phyloP scores from a whole-genome alignment of 2,888 invertebrate species.

The Steromphala cineraria region DNA sequence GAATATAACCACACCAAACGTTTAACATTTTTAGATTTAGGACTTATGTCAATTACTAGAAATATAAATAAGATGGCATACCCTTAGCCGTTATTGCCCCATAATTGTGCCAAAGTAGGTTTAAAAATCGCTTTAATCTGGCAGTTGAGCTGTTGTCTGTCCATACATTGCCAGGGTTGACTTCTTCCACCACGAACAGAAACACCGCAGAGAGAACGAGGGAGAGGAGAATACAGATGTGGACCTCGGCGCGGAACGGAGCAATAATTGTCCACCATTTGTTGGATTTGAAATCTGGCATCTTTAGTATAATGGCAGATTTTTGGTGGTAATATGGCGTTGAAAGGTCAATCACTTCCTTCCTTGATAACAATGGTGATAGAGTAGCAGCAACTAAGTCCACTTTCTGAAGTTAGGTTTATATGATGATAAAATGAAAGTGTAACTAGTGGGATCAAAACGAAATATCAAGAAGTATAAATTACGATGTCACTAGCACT shows the following conservation, averaged over 20 bases:
- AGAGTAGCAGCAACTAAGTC: too few species aligned
- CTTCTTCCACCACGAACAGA: slow-evolving; percentile 5
- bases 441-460: too few species aligned
- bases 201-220: neutral
- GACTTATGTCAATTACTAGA: too few species aligned
- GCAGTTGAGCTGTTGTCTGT: neutral
- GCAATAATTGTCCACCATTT: slow-evolving; percentile 1
- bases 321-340: neutral
- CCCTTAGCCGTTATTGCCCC: neutral
- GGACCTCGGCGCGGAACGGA: slow-evolving; percentile 6
- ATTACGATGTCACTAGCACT: too few species aligned
- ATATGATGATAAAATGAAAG: too few species aligned
- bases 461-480: too few species aligned
- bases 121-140: neutral
- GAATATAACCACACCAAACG: too few species aligned
- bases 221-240: neutral
- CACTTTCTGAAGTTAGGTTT: too few species aligned
- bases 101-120: neutral
- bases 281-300: too few species aligned
- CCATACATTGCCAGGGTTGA: neutral
- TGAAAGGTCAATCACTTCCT: neutral
- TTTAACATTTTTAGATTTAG: too few species aligned
- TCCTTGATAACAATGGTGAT: neutral
- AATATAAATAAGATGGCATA: neutral
- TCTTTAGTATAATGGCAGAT: neutral